Evolutionary conservation across 2,113 vertebrate species (phyloP), one percentile per base, ranked within the genome.

Genomic region (Petrocephalus zakoni): DNA sequence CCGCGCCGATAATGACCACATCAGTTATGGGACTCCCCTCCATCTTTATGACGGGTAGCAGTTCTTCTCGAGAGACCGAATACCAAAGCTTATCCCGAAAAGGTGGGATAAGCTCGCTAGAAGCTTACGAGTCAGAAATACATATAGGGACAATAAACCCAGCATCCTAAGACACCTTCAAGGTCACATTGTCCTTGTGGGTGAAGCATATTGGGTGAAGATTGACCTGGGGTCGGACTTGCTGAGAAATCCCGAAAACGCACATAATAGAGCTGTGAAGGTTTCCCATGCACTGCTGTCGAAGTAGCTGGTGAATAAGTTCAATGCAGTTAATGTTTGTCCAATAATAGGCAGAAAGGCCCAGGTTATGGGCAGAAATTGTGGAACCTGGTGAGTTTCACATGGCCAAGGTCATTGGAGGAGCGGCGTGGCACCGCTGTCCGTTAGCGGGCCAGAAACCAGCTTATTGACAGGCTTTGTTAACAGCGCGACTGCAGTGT

Each of bases 1-100:
- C 88, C 22, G 88, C n/a, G 55, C 29, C 21, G 21, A 29, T 88
- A 81, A 83, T 88, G 75, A 85, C 83, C 52, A 49, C 46, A 88
- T 84, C 88, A 88, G 68, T 81, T 81, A 46, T 22, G 42, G 17
- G 7, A 37, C 37, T 21, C 37, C 75, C 19, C 15, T 81, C 15
- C 22, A 5, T 47, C 15, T 49, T 10, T 49, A 8, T 83, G 11
- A 46, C 46, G 19, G 49, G 17, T 49, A 42, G 10, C 19, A 49
- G 78, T 21, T 47, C 34, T 37, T n/a, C 29, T 37, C 10, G 29
- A 1, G 68, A 29, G 25, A 37, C 68, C 17, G 29, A 75, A 37
- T 29, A 15, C 13, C 68, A 34, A 75, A 37, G 68, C 29, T 37
- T 29, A 37, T 75, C 78, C 78, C 22, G 78, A 5, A 1, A 19